Conservation (phyloP, 2,797 vertebrate species). For the Eulemur coronatus region DNA sequence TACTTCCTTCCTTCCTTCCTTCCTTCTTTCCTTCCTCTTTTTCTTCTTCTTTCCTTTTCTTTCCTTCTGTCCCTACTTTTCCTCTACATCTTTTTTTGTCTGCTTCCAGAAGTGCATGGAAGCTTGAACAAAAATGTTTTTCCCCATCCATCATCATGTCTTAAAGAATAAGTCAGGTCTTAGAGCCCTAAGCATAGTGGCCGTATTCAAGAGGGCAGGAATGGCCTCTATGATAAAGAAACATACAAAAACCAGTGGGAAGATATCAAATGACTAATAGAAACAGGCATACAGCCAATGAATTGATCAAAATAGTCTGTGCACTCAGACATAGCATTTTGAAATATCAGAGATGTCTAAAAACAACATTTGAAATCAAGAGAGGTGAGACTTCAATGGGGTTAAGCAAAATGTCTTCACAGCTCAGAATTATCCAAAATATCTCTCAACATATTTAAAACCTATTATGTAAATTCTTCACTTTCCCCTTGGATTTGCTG, state of each 20-base stretch:
- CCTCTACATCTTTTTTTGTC: not conserved
- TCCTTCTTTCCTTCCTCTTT: accelerated
- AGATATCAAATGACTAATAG: not conserved
- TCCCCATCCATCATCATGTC: not conserved
- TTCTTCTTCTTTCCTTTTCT: too few species aligned
- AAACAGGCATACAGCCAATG: not conserved
- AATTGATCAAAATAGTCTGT: not conserved
- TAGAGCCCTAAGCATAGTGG: not conserved
- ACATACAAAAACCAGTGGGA: not conserved
- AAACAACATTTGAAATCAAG: not conserved
- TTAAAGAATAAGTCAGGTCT: not conserved
- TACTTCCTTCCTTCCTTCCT: accelerated
- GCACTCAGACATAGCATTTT: not conserved
- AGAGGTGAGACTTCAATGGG: not conserved
- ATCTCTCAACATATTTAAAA: not conserved
- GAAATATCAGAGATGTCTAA: not conserved
- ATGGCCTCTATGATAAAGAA: not conserved
- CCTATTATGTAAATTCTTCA: not conserved
- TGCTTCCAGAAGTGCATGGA: not conserved
- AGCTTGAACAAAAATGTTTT: not conserved
- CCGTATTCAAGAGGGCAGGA: not conserved
- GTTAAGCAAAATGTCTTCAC: not conserved
- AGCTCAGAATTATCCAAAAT: not conserved
- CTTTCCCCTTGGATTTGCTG: not conserved
- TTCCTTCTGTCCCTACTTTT: accelerated